Evolutionary conservation across 2,888 invertebrate genomes (phyloP).

Genomic region (Psylliodes chrysocephalus): DNA sequence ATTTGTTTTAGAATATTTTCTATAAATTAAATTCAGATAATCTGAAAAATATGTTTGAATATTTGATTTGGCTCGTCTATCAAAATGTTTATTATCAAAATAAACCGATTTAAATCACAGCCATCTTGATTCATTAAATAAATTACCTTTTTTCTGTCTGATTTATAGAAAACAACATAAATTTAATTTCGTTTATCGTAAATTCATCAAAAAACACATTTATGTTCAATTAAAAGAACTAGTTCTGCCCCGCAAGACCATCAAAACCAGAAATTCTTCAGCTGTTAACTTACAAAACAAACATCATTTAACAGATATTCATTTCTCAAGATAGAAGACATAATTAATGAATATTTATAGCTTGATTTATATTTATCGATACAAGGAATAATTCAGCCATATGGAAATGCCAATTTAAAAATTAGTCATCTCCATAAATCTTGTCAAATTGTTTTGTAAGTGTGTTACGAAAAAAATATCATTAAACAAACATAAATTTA

Average conservation of each 20-base stretch:
- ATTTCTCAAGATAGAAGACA: conserved; percentile 12
- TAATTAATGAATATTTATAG: conserved; percentile 28
- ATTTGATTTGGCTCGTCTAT: no score
- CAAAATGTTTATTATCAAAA: no score
- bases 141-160: background rate
- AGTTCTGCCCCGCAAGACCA: background rate
- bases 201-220: conserved; percentile 1
- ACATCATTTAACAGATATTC: conserved; percentile 23
- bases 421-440: conserved; percentile 32
- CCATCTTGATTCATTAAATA: background rate
- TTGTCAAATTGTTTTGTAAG: conserved; percentile 25
- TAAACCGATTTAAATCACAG: background rate
- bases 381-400: conserved; percentile 26
- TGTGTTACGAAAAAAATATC: conserved; percentile 18
- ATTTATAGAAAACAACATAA: background rate
- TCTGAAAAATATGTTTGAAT: no score
- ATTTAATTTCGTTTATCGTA: background rate
- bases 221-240: background rate
- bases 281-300: conserved; percentile 15
- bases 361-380: conserved; percentile 30
- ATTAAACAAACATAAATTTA: conserved; percentile 15
- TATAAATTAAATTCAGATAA: no score
- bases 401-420: conserved; percentile 30
- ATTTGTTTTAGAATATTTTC: no score
- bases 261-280: background rate